A percentile compares a stretch with the other conserved stretches of the same genome.
Evolutionary conservation across 2,888 invertebrate genomes (phyloP).

Genomic region (Rutpela maculata): DNA sequence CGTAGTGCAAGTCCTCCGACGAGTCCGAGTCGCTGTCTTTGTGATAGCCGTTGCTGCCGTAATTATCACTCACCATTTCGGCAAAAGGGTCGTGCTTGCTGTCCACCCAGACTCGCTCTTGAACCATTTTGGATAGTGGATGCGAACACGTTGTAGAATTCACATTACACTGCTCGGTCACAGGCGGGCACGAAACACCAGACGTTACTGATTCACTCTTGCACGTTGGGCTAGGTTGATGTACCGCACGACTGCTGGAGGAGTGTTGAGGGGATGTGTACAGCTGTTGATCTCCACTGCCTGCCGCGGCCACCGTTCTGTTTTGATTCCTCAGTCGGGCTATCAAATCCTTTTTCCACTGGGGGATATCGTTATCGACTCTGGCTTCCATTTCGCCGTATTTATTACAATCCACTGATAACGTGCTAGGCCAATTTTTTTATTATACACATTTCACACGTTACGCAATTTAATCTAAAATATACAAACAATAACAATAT

Average conservation of each 20-base stretch:
- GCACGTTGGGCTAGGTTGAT: conserved; percentile 64
- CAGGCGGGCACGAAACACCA: conserved; percentile 45
- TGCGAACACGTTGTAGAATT: conserved; percentile 39
- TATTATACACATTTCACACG: conserved; percentile 35
- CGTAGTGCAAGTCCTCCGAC: conserved; percentile 90
- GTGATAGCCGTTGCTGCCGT: conserved; percentile 63
- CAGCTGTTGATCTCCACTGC: conserved; percentile 52
- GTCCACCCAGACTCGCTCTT: conserved; percentile 72
- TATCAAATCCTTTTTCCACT: conserved; percentile 90
- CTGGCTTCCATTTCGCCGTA: conserved; percentile 41
- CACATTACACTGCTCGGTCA: conserved; percentile 54
- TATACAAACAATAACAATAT: conserved; percentile 37
- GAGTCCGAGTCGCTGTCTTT: conserved; percentile 76
- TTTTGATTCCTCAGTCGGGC: conserved; percentile 80
- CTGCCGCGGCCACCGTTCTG: conserved; percentile 61
- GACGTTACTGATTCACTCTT: conserved; percentile 60
- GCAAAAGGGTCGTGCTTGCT: conserved; percentile 52
- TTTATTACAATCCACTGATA: conserved; percentile 30
- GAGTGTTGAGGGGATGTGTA: conserved; percentile 45
- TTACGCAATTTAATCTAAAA: conserved; percentile 23
- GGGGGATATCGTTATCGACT: conserved; percentile 76
- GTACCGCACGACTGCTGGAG: conserved; percentile 65
- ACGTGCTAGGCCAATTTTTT: conserved; percentile 18
- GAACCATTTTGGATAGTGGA: conserved; percentile 74
- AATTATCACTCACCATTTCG: conserved; percentile 58